Conservation (phyloP, 2,797 vertebrate species). For the Sebastes kiyomatsui region DNA sequence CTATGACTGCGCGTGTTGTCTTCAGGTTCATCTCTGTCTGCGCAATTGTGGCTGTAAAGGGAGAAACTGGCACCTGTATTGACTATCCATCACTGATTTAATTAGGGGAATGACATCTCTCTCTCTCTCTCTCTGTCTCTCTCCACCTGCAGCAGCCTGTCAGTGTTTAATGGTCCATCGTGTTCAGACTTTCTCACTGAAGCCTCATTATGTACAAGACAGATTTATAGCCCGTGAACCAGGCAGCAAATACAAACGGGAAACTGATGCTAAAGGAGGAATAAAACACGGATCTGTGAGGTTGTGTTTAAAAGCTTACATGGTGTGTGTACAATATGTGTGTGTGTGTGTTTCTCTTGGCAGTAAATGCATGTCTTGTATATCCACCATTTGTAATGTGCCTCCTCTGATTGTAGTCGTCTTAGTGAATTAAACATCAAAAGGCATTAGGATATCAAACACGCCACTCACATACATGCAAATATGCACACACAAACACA, state of each 20-base stretch:
- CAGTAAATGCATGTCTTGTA: conserved; percentile 22
- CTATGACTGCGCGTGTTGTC: conserved; percentile 8
- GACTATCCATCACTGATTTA: conserved; percentile 58
- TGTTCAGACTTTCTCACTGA: neutral
- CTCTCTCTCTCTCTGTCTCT: neutral
- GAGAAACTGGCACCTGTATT: conserved; percentile 27
- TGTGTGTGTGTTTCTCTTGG: neutral
- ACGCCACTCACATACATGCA: conserved; percentile 24
- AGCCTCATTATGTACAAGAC: conserved; percentile 28
- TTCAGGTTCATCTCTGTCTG: conserved; percentile 17
- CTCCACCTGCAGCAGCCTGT: conserved; percentile 42
- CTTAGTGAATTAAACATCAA: conserved; percentile 70
- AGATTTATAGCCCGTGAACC: conserved; percentile 20
- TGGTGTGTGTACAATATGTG: neutral
- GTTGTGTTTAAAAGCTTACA: neutral
- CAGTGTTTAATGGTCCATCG: conserved; percentile 32
- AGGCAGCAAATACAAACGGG: neutral
- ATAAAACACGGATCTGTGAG: neutral
- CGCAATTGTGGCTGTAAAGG: conserved; percentile 6
- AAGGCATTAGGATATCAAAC: conserved; percentile 62
- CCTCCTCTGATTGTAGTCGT: conserved; percentile 28
- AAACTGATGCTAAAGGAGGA: neutral
- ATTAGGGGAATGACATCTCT: conserved; percentile 40
- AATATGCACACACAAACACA: neutral
- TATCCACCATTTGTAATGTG: conserved; percentile 30